Conservation (phyloP, 2,797 vertebrate genomes). For the Tapera naevia region DNA sequence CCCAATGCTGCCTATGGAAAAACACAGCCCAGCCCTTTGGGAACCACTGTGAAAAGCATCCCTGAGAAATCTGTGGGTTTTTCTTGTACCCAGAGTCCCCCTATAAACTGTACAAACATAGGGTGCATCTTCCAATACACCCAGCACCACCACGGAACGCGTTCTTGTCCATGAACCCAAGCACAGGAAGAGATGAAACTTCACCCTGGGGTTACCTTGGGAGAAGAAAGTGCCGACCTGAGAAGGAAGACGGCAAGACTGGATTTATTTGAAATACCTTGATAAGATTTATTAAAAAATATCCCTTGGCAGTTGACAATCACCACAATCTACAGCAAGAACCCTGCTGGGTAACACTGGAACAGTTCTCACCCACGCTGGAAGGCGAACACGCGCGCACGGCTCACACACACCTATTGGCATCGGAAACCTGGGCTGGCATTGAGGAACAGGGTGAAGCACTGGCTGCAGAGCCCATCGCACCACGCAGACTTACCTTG, state of each 20-base stretch:
- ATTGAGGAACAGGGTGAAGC: rapidly evolving
- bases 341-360: neutral
- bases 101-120: rapidly evolving
- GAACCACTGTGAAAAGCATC: neutral
- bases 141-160: rapidly evolving
- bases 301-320: conserved; percentile 35
- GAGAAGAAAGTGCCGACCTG: neutral
- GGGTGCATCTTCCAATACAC: neutral
- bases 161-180: neutral
- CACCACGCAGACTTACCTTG: conserved; percentile 2
- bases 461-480: neutral
- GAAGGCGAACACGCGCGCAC: rapidly evolving
- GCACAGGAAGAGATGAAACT: neutral
- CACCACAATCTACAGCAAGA: neutral
- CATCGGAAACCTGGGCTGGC: neutral
- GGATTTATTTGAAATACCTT: neutral
- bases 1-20: neutral
- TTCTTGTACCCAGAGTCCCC: neutral
- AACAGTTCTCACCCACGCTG: neutral
- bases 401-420: neutral
- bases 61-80: neutral
- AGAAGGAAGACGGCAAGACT: neutral
- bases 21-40: neutral
- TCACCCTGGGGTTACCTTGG: neutral
- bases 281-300: conserved; percentile 40